A percentile compares a stretch with the other conserved stretches of the same genome.
phyloP scores from a whole-genome alignment of 2,888 invertebrate species.

The Sussaba pulchella region DNA sequence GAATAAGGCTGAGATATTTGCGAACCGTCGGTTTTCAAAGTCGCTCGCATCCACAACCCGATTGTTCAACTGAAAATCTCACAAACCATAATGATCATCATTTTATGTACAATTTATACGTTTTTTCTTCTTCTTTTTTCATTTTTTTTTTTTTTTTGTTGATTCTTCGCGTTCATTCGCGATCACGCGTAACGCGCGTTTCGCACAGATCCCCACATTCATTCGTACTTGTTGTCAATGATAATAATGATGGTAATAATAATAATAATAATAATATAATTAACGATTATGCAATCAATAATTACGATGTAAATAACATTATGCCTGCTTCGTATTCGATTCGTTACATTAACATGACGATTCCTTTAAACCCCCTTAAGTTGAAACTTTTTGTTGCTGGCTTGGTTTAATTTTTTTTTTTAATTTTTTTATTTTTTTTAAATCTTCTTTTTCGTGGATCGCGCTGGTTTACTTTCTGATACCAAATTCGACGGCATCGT shows the following conservation, averaged over 20 bases:
- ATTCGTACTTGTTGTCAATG: constrained; percentile 71
- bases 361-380: constrained; percentile 49
- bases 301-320: constrained; percentile 74
- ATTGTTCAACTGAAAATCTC: constrained; percentile 47
- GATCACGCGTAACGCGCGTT: constrained; percentile 63
- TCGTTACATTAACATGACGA: constrained; percentile 49
- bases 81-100: constrained; percentile 65
- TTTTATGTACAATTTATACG: constrained; percentile 73
- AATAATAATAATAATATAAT: constrained; percentile 66
- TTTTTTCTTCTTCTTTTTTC: constrained; percentile 43
- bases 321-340: constrained; percentile 70
- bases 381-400: constrained; percentile 51
- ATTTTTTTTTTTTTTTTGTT: constrained; percentile 15
- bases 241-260: constrained; percentile 40
- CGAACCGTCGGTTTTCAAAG: constrained; percentile 11
- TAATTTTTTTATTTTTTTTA: too few species aligned
- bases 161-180: constrained; percentile 54
- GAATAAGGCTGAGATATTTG: constrained; percentile 53
- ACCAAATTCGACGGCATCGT: constrained; percentile 90
- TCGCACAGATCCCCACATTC: constrained; percentile 71
- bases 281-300: constrained; percentile 71
- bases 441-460: constrained; percentile 36
- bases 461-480: constrained; percentile 85
- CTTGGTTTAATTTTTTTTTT: constrained; percentile 10
- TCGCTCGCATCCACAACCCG: constrained; percentile 44